Evolutionary conservation across 2,797 vertebrate genomes (phyloP), one percentile per base, ranked within the genome.

Genomic region (Eremophila alpestris): DNA sequence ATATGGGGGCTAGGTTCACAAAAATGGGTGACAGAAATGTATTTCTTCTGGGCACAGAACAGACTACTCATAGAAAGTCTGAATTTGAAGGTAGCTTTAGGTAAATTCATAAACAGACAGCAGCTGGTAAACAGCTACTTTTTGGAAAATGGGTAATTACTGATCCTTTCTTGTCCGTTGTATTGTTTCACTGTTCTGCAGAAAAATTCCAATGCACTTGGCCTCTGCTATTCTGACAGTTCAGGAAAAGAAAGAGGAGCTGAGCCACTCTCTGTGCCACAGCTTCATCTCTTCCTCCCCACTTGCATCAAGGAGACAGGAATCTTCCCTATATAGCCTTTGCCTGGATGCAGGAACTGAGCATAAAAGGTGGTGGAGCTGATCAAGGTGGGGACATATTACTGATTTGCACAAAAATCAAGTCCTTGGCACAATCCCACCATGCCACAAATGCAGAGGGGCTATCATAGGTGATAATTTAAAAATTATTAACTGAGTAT

Each of bases 261-360:
- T 0, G 0, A 74, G 17, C 2, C 3, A 3, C 6, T 30, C 10
- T 40, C 15, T 36, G 17, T 34, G n/a, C 6, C 17, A 45, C 5
- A 13, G 10, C 14, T 86, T 26, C 22, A 40, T 40, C 13, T 43
- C 9, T 52, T 71, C 7, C 41, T 75, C 24, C 4, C 7, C 29
- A 23, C 7, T 46, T 67, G 27, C 16, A 80, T 40, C 20, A 67
- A 55, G 22, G 6, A 62, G 9, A 52, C 24, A 40, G 30, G 38
- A 68, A 64, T 64, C 36, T 69, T 79, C 18, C 12, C 10, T 26
- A 11, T 55, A 16, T 8, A 55, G 17, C 13, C 17, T 49, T 70
- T 67, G 22, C 13, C 27, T n/a, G 22, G 9, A 36, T 5, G 4
- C 5, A 22, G 52, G 9, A 23, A 55, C 48, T 77, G 29, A 59